Evolutionary conservation across 2,888 invertebrate genomes (phyloP).

Genomic region (Cetonia aurata): DNA sequence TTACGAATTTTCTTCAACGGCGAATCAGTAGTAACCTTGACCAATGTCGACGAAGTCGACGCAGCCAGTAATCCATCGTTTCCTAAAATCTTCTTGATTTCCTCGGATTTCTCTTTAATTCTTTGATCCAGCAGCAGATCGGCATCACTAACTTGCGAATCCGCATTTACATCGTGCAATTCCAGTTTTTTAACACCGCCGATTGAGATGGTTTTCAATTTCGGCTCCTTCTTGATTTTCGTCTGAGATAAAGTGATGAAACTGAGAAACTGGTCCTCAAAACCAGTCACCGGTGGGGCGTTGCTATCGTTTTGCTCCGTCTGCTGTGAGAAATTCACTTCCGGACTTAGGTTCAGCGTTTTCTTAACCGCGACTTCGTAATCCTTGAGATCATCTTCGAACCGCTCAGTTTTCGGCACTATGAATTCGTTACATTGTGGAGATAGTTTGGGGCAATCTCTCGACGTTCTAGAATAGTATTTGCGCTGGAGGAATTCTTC

Average conservation of each 20-base stretch:
- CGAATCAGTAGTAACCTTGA: slow-evolving; percentile 6
- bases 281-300: slow-evolving; percentile 10
- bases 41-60: background rate
- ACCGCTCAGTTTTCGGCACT: slow-evolving; percentile 44
- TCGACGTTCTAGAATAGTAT: slow-evolving; percentile 35
- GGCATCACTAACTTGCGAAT: background rate
- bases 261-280: slow-evolving; percentile 39
- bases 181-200: slow-evolving; percentile 5
- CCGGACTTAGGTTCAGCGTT: slow-evolving; percentile 35
- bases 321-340: background rate
- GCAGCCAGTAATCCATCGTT: background rate
- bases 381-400: slow-evolving; percentile 42
- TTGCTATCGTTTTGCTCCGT: background rate
- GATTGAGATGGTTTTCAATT: background rate
- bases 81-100: slow-evolving; percentile 37
- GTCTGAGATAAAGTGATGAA: slow-evolving; percentile 38
- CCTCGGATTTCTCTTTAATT: slow-evolving; percentile 32
- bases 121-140: slow-evolving; percentile 20
- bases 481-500: slow-evolving; percentile 54
- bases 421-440: slow-evolving; percentile 36
- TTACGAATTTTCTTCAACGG: slow-evolving; percentile 41
- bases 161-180: slow-evolving; percentile 16
- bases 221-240: slow-evolving; percentile 13
- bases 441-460: slow-evolving; percentile 25
- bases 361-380: slow-evolving; percentile 44